Evolutionary conservation across 2,888 invertebrate species (phyloP).

Genomic region (Drosophila birchii): DNA sequence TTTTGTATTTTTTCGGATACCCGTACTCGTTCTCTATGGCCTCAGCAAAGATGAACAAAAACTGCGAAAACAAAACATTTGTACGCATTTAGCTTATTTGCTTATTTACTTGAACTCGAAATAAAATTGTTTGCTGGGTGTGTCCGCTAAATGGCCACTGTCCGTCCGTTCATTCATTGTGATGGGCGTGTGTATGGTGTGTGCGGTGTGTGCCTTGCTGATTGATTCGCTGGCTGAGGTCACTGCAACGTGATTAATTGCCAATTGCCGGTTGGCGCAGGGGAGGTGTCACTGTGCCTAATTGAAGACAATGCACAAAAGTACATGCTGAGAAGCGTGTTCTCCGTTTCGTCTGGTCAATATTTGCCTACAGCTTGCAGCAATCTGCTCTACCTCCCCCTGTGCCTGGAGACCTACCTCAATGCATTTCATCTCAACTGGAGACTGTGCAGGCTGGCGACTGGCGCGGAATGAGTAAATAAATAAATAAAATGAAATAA

Average conservation of each 20-base stretch:
- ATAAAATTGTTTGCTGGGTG: slow-evolving; percentile 77
- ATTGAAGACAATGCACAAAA: slow-evolving; percentile 41
- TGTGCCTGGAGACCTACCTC: slow-evolving; percentile 46
- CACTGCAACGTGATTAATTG: slow-evolving; percentile 75
- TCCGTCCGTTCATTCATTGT: slow-evolving; percentile 54
- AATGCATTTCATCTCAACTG: slow-evolving; percentile 46
- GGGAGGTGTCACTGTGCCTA: slow-evolving; percentile 48
- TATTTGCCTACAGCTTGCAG: slow-evolving; percentile 24
- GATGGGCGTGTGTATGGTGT: slow-evolving; percentile 39
- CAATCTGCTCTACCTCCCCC: neutral
- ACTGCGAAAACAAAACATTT: slow-evolving; percentile 52
- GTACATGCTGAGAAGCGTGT: slow-evolving; percentile 7
- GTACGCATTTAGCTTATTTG: slow-evolving; percentile 65
- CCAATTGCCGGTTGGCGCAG: slow-evolving; percentile 33
- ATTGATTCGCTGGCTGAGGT: slow-evolving; percentile 77
- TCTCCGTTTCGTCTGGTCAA: slow-evolving; percentile 6
- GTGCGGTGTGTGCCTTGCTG: slow-evolving; percentile 48
- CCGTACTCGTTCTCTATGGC: slow-evolving; percentile 26
- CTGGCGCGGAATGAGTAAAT: slow-evolving; percentile 21
- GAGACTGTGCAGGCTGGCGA: slow-evolving; percentile 1
- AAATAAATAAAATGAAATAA: slow-evolving; percentile 37
- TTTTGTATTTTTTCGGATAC: slow-evolving; percentile 23
- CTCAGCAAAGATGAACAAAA: slow-evolving; percentile 8
- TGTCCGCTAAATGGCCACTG: slow-evolving; percentile 75
- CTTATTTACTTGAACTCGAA: slow-evolving; percentile 67